Percentiles rank a stretch among this genome's conserved stretches.
phyloP scores from a whole-genome alignment of 2,888 invertebrate species.

The Stegophylla sp. region DNA sequence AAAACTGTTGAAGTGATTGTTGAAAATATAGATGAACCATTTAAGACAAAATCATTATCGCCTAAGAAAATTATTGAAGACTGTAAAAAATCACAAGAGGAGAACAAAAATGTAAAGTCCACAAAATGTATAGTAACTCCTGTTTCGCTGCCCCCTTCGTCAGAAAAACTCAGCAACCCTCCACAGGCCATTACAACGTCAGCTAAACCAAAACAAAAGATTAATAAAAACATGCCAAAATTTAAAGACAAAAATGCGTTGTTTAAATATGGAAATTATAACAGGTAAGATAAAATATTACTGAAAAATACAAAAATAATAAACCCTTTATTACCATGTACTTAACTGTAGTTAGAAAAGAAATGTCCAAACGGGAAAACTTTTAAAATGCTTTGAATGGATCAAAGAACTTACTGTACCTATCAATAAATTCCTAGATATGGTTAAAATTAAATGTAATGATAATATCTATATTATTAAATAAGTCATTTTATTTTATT shows the following conservation, averaged over 20 bases:
- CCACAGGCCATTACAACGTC: background rate
- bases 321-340: conserved; percentile 1
- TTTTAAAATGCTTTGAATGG: conserved; percentile 9
- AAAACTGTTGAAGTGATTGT: background rate
- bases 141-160: conserved; percentile 77
- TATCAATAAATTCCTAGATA: background rate
- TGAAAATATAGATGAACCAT: background rate
- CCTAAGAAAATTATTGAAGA: background rate
- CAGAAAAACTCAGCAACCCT: conserved; percentile 12
- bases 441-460: background rate
- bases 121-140: conserved; percentile 92
- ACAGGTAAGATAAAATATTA: conserved; percentile 56
- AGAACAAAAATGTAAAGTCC: conserved; percentile 66
- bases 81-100: conserved; percentile 4
- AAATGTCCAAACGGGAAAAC: conserved; percentile 1
- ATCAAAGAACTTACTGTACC: conserved; percentile 5
- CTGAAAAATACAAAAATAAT: background rate
- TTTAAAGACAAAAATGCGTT: conserved; percentile 49
- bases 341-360: conserved; percentile 32
- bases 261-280: conserved; percentile 60
- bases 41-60: background rate
- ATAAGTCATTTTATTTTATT: background rate
- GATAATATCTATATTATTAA: too few relatives aligned
- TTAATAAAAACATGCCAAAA: conserved; percentile 39
- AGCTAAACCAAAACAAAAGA: conserved; percentile 36